phyloP scores from a whole-genome alignment of 1,140 invertebrate species.

The Cherax quadricarinatus region DNA sequence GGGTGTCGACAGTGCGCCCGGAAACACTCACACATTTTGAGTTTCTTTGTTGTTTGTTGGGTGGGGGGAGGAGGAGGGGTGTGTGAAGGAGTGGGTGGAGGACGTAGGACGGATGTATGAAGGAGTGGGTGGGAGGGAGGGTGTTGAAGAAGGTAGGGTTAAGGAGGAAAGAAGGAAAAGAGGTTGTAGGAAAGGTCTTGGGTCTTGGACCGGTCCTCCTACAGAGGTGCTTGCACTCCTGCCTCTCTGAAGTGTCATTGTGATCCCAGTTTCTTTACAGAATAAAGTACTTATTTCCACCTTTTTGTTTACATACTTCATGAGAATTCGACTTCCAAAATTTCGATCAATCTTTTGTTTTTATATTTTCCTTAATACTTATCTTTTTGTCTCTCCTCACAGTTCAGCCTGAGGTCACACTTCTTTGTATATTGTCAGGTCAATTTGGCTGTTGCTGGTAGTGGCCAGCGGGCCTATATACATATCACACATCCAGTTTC shows the following conservation, averaged over 20 bases:
- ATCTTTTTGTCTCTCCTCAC: too few species aligned
- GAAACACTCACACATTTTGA: conserved; percentile 58
- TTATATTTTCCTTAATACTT: too few species aligned
- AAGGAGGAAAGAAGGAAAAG: neutral
- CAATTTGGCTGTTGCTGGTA: too few species aligned
- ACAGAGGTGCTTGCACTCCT: too few species aligned
- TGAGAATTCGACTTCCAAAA: too few species aligned
- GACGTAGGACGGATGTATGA: too few species aligned
- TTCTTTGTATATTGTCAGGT: too few species aligned
- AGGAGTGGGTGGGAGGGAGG: neutral
- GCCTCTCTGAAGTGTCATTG: neutral
- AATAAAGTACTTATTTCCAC: neutral
- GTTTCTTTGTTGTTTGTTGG: conserved; percentile 58
- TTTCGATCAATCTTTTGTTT: too few species aligned
- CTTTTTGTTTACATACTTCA: neutral
- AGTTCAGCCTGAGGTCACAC: too few species aligned
- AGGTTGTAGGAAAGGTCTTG: neutral
- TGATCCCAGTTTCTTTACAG: neutral
- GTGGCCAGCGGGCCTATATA: too few species aligned
- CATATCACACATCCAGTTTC: too few species aligned
- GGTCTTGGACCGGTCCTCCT: neutral
- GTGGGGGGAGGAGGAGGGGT: neutral
- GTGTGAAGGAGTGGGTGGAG: neutral
- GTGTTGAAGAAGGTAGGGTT: neutral
- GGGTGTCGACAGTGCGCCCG: conserved; percentile 27